phyloP scores from a whole-genome alignment of 2,888 invertebrate species.

The Hipparchia semele region DNA sequence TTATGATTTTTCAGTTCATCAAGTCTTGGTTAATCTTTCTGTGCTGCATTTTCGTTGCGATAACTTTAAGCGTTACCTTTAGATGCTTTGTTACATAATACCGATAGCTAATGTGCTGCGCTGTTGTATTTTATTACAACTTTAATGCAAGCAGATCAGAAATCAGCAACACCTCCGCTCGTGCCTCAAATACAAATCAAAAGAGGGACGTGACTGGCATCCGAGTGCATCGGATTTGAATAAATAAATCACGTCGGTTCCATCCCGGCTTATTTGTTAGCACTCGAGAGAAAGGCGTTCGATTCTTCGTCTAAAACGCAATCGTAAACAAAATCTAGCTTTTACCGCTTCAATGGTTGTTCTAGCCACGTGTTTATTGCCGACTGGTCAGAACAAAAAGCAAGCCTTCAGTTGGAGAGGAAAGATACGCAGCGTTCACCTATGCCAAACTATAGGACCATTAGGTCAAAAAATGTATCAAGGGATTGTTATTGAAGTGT shows the following conservation, averaged over 20 bases:
- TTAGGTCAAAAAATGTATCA: background rate
- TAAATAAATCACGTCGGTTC: conserved; percentile 67
- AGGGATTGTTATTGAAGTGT: background rate
- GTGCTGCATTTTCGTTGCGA: background rate
- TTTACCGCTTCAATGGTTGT: conserved; percentile 58
- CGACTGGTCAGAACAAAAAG: conserved; percentile 28
- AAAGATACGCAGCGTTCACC: background rate
- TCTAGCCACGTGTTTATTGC: conserved; percentile 47
- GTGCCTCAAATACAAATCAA: conserved; percentile 60
- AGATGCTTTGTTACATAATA: conserved; percentile 2
- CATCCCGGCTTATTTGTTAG: conserved; percentile 74
- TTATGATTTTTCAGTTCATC: too few species aligned
- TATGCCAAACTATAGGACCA: background rate
- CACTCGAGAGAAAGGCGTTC: conserved; percentile 72
- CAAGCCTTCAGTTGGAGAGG: background rate
- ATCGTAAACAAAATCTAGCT: conserved; percentile 66
- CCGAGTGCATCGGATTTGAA: conserved; percentile 69
- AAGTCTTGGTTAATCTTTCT: background rate
- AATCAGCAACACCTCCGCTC: conserved; percentile 63
- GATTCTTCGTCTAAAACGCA: conserved; percentile 64
- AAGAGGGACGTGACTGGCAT: conserved; percentile 66
- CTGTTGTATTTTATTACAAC: conserved; percentile 49
- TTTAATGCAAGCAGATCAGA: conserved; percentile 48
- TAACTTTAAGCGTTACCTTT: background rate
- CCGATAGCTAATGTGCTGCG: conserved; percentile 48